These are phyloP conservation scores for Nymphalis io DNA, from an alignment of 1,140 invertebrate species.

Conservation along the genomic window DNA sequence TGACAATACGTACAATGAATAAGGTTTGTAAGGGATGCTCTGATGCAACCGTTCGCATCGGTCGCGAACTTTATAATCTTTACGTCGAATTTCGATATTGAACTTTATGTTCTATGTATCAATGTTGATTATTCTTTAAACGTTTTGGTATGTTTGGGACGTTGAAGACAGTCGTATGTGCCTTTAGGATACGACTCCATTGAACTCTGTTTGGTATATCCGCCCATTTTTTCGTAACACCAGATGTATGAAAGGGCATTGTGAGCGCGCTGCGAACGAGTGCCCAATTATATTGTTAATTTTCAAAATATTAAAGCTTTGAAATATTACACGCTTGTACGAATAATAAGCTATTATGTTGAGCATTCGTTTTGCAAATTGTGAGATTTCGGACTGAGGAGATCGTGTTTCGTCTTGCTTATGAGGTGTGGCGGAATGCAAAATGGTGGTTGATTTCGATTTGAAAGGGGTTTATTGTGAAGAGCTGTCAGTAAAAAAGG, in stretches of 20 bases:
- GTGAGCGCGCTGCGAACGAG: slow-evolving; percentile 57
- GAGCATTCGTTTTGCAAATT: slow-evolving; percentile 35
- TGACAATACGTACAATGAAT: slow-evolving; percentile 54
- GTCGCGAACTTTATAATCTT: slow-evolving; percentile 32
- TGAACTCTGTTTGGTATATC: slow-evolving; percentile 75
- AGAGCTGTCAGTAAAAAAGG: slow-evolving; percentile 1
- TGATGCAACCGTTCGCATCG: slow-evolving; percentile 60
- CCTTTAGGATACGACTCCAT: slow-evolving; percentile 70
- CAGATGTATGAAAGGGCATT: slow-evolving; percentile 73
- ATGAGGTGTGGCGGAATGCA: slow-evolving; percentile 34
- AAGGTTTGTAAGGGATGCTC: slow-evolving; percentile 76
- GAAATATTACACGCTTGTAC: slow-evolving; percentile 71
- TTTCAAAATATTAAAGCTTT: slow-evolving; percentile 76
- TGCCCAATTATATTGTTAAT: slow-evolving; percentile 81
- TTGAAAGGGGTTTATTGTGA: slow-evolving; percentile 5
- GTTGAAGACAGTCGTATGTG: slow-evolving; percentile 37
- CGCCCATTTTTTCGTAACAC: slow-evolving; percentile 73
- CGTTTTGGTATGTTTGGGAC: slow-evolving; percentile 13
- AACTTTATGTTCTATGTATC: slow-evolving; percentile 21
- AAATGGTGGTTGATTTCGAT: slow-evolving; percentile 21
- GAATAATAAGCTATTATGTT: slow-evolving; percentile 77
- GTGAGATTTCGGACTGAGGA: slow-evolving; percentile 31
- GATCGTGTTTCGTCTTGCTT: slow-evolving; percentile 27
- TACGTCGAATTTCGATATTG: slow-evolving; percentile 25
- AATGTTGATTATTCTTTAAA: slow-evolving; percentile 35